Base-by-base conservation (phyloP, 2,797 vertebrate genomes). In the Eutrigla gurnardus region DNA sequence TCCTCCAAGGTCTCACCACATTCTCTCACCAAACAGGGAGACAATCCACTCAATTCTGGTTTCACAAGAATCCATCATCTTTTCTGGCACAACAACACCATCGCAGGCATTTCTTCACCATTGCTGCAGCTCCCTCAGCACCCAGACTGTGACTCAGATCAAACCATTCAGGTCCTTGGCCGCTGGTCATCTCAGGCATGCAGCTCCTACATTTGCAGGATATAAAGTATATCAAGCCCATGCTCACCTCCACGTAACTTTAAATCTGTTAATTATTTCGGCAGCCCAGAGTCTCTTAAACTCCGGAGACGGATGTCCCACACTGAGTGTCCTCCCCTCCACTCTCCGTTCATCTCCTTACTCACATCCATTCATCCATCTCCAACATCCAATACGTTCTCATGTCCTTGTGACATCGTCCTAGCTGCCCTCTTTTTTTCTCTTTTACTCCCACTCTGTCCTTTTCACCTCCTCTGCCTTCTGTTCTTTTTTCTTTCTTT, bases 401-500 rank as follows among this genome's bases (percentile, higher is more conserved):
- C 5, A 32, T 74, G 25, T 25, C 25, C 25, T 25, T 25, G 25
- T 25, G 25, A 25, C 25, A 25, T 25, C 25, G 25, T 25, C 25
- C 25, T 25, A 25, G 25, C 25, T 25, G 50, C 60, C 70, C 61
- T 37, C 11, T 6, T 73, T 25, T 25, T 73, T 18, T 76, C 54
- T 69, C 39, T 81, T 82, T 75, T 72, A 61, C 39, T 59, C 15
- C 54, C 47, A 13, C 33, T 55, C 3, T 18, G 39, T 58, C 42
- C 45, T 59, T 76, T 58, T 68, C 50, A 62, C 54, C 55, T 73
- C 25, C 60, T 59, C 62, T 10, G 7, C 66, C 67, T 70, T 40
- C 39, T 52, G 39, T 83, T 60, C n/a, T 71, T 35, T 17, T 52
- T 13, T 18, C 66, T 35, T 57, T 75, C 68, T 55, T 67, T 82